These are phyloP conservation scores for Zapus hudsonius DNA, from an alignment of 2,113 vertebrate genomes.

Conservation along the genomic window DNA sequence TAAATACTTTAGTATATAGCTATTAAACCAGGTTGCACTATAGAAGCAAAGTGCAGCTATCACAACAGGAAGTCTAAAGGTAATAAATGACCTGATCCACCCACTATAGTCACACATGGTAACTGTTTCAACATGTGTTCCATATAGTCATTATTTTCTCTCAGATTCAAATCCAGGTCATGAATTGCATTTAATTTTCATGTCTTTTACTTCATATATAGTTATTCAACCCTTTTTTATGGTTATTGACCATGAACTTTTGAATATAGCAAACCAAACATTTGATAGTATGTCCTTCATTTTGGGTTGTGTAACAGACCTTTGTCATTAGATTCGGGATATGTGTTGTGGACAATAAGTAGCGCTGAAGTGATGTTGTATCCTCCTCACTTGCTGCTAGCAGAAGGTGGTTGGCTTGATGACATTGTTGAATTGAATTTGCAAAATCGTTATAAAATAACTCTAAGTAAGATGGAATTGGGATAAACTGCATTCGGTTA, in stretches of 20 bases:
- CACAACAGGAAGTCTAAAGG: not conserved
- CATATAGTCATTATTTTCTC: not conserved
- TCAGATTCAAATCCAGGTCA: not conserved
- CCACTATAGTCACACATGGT: not conserved
- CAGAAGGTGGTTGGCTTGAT: not conserved
- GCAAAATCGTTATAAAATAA: not conserved
- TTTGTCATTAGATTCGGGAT: not conserved
- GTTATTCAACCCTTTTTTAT: not conserved
- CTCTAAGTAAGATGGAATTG: not conserved
- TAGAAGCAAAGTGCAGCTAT: not conserved
- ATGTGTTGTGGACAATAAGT: not conserved
- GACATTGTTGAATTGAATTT: constrained; percentile 5
- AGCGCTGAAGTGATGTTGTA: not conserved
- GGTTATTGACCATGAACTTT: not conserved
- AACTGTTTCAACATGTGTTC: not conserved
- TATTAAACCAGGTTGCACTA: not conserved
- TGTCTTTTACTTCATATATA: not conserved
- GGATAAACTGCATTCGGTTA: not conserved
- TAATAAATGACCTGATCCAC: not conserved
- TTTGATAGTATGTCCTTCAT: not conserved
- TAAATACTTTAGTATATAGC: not conserved
- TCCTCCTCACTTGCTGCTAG: no score
- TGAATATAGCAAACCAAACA: not conserved
- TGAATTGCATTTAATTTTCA: not conserved
- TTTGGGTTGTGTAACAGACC: not conserved